Conservation (phyloP, 2,888 invertebrate species). For the Caenorhabditis drosophilae region DNA sequence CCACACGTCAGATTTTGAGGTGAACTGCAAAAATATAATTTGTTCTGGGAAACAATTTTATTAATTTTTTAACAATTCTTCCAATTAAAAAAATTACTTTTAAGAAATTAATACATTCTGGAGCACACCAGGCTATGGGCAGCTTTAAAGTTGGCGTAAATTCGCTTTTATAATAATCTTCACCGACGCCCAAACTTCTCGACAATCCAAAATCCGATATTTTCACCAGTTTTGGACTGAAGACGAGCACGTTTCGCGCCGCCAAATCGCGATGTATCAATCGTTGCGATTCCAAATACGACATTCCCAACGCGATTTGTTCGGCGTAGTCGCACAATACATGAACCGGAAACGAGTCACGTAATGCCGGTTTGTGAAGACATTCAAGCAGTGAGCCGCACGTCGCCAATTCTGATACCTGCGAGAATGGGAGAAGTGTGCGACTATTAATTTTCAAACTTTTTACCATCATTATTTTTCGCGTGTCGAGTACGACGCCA, state of each 20-base stretch:
- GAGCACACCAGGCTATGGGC: conserved; percentile 98
- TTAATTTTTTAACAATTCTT: too few relatives aligned
- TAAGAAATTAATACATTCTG: conserved; percentile 93
- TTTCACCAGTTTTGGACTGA: conserved; percentile 79
- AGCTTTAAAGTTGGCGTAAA: conserved; percentile 94
- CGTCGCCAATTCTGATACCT: conserved; percentile 93
- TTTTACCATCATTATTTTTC: conserved; percentile 80
- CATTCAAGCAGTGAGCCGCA: conserved; percentile 92
- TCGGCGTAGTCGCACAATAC: conserved; percentile 89
- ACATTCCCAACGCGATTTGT: conserved; percentile 79
- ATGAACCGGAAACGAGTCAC: conserved; percentile 88
- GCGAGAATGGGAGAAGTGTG: conserved; percentile 9
- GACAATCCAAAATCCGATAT: conserved; percentile 97
- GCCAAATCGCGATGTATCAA: conserved; percentile 97
- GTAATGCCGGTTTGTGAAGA: conserved; percentile 86
- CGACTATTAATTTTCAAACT: too few relatives aligned
- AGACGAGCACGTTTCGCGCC: conserved; percentile 94
- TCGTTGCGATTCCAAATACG: conserved; percentile 91
- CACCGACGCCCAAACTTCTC: conserved; percentile 91
- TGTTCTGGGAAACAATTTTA: conserved; percentile 79
- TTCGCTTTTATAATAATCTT: conserved; percentile 98
- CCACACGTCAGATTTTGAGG: conserved; percentile 96
- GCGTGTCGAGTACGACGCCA: conserved; percentile 92
- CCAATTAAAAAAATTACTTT: conserved; percentile 71
- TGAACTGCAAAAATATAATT: conserved; percentile 92